Conservation (phyloP, 2,797 vertebrate genomes). For the Danio choprae region DNA sequence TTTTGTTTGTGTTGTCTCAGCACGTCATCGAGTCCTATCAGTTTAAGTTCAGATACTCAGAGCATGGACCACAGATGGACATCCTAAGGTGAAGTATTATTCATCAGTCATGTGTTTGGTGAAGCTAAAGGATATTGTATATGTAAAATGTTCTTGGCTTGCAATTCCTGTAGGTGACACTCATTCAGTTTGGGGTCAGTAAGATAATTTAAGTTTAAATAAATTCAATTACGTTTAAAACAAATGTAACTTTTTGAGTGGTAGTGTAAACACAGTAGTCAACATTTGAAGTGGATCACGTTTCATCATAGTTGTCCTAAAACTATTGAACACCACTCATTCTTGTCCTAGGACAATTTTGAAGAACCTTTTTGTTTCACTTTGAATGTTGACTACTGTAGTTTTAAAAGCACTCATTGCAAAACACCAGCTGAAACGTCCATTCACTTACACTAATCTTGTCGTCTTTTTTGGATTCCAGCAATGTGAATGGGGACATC, state of each 20-base stretch:
- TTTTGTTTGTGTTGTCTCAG: slow-evolving; percentile 70
- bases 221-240: no score
- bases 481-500: slow-evolving; percentile 70
- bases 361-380: no score
- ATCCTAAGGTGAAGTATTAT: slow-evolving; percentile 70
- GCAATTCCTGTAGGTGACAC: background rate
- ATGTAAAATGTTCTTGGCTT: background rate
- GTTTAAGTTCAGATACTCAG: slow-evolving; percentile 93
- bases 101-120: background rate
- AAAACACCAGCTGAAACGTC: background rate
- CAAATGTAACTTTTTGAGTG: no score
- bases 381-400: no score
- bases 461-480: slow-evolving; percentile 49
- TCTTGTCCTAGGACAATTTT: no score
- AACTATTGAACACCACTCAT: no score
- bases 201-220: no score
- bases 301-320: no score
- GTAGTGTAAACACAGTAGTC: no score
- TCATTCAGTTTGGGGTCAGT: background rate
- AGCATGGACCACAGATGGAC: slow-evolving; percentile 81
- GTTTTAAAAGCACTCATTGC: no score
- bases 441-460: background rate
- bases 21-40: slow-evolving; percentile 93
- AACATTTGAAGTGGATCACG: no score
- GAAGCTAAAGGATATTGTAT: no score